Conservation (phyloP, 2,888 invertebrate genomes). For the Tetanocera ferruginea region DNA sequence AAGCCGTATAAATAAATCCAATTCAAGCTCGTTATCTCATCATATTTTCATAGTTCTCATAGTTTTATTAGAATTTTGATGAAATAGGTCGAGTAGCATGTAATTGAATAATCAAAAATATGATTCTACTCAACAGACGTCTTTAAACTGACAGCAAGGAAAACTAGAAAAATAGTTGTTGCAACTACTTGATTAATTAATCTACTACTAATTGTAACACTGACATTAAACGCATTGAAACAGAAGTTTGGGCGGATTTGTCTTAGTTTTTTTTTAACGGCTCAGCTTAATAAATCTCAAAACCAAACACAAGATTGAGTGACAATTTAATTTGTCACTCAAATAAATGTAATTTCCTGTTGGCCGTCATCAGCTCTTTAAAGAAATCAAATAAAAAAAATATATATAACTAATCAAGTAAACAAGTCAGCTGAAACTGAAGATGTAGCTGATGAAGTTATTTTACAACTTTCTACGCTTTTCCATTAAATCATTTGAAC, state of each 20-base stretch:
- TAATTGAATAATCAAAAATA: not conserved
- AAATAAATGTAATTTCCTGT: slow-evolving; percentile 30
- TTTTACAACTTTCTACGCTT: slow-evolving; percentile 27
- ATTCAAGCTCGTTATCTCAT: too few species aligned
- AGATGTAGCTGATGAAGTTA: not conserved
- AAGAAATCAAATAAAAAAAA: not conserved
- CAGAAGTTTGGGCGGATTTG: not conserved
- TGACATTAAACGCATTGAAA: not conserved
- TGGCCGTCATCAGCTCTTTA: not conserved
- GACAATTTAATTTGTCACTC: slow-evolving; percentile 38
- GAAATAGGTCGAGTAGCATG: slow-evolving; percentile 15
- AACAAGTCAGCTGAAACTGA: not conserved
- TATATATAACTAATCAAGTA: not conserved
- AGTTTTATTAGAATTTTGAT: not conserved
- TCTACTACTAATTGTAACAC: too few species aligned
- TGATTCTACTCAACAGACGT: not conserved
- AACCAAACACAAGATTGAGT: slow-evolving; percentile 26
- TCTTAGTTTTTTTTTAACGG: not conserved
- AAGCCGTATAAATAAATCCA: too few species aligned
- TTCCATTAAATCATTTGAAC: not conserved
- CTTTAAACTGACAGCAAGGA: not conserved
- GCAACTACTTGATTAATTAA: not conserved
- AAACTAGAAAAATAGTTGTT: not conserved
- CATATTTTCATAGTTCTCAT: too few species aligned
- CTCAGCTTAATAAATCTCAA: slow-evolving; percentile 22